Percentiles rank a stretch among this genome's conserved stretches.
phyloP scores from a whole-genome alignment of 1,140 invertebrate genomes.

The Cecropterus lyciades region DNA sequence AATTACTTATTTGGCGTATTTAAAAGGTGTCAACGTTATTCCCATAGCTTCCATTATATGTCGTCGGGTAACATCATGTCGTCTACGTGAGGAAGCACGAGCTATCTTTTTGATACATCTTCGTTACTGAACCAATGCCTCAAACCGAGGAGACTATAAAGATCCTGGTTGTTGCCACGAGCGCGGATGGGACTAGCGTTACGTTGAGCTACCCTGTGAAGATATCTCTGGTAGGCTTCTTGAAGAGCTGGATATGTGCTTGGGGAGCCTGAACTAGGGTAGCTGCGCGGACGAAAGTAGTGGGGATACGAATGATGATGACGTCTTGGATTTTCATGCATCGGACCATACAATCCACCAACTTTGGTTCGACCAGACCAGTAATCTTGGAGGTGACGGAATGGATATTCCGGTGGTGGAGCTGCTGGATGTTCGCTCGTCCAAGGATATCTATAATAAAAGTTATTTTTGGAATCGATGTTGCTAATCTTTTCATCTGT shows the following conservation, averaged over 20 bases:
- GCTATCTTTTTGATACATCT: constrained; percentile 77
- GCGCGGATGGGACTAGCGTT: constrained; percentile 57
- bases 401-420: constrained; percentile 69
- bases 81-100: constrained; percentile 51
- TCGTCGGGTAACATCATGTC: constrained; percentile 82
- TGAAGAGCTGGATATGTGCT: constrained; percentile 43
- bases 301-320: constrained; percentile 78
- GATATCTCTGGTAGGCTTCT: constrained; percentile 58
- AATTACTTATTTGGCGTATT: constrained; percentile 36
- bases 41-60: constrained; percentile 80
- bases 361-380: constrained; percentile 70
- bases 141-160: constrained; percentile 74
- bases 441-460: constrained; percentile 71
- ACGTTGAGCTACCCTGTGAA: constrained; percentile 56
- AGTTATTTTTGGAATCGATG: constrained; percentile 47
- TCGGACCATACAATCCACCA: constrained; percentile 65
- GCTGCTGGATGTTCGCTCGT: constrained; percentile 55
- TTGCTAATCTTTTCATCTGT: constrained; percentile 28
- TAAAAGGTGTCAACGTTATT: constrained; percentile 44
- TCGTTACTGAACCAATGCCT: constrained; percentile 79
- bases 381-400: constrained; percentile 75
- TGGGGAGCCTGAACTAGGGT: constrained; percentile 47
- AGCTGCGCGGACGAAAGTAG: constrained; percentile 61
- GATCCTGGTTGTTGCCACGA: constrained; percentile 63
- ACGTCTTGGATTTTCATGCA: constrained; percentile 68